Base-by-base conservation (phyloP, 2,113 vertebrate species). In the Candoia aspera region DNA sequence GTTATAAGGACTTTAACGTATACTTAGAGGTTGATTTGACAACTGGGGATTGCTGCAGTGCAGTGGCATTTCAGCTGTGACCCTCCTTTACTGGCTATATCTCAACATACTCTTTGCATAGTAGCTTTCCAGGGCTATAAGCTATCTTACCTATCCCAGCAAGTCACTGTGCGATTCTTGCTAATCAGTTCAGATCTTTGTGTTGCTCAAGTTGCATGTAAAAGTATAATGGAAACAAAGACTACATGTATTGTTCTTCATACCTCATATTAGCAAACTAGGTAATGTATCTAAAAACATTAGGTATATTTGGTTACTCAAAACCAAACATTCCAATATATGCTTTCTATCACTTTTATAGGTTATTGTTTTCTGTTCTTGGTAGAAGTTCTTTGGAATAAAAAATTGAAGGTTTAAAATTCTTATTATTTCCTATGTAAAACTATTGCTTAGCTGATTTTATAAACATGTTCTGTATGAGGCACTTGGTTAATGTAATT, bases 61-160 rank as follows among this genome's bases (percentile, higher is more conserved):
- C 90, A 0, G 0, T 94, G 93, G 68, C 85, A 24, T 90, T 93
- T 92, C 92, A 91, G 90, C 79, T 94, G 73, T 92, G 87, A 89
- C 57, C 57, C 87, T 84, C 91, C 84, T 89, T 62, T 83, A 42
- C 87, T 88, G 55, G 86, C 87, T 84, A 73, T 60, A 88, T 92
- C 64, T 73, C 86, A 92, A 88, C 88, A 92, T 88, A 88, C 29
- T 60, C 55, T 83, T 19, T 79, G 68, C 83, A 17, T 21, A 60
- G 42, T 84, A 88, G 29, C 33, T 59, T 88, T 64, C 33, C 46
- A 79, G 91, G 19, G 60, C 59, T 91, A 87, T 86, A 91, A 42
- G 42, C 68, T 92, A 23, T 84, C 10, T 29, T 59, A 15, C n/a
- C 21, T 68, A 88, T 87, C 37, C 37, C 54, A 88, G 54, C 64